Evolutionary conservation across 2,113 vertebrate genomes (phyloP).

Genomic region (Corythornis vintsioides): DNA sequence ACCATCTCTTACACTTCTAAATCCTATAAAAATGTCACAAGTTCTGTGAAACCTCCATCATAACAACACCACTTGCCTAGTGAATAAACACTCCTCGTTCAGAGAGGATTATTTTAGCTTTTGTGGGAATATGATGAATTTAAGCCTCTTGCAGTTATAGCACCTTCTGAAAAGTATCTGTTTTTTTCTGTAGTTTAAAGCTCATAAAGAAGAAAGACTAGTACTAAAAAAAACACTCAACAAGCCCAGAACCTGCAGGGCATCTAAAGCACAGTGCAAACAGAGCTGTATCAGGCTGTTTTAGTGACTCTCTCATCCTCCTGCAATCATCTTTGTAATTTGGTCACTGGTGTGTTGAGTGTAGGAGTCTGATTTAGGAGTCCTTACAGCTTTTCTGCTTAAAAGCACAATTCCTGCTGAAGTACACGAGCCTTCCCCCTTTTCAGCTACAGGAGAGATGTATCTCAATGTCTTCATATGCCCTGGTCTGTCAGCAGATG

Average conservation of each 20-base stretch:
- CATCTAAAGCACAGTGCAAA: neutral
- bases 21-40: neutral
- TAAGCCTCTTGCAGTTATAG: neutral
- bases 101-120: neutral
- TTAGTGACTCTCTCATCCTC: neutral
- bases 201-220: neutral
- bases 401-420: neutral
- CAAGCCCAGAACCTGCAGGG: neutral
- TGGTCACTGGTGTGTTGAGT: neutral
- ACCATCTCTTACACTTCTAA: neutral
- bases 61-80: too few species aligned
- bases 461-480: neutral
- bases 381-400: neutral
- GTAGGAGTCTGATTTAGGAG: neutral
- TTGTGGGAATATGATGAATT: neutral
- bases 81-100: neutral
- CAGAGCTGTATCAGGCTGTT: neutral
- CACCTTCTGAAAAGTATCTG: neutral
- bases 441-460: neutral
- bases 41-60: neutral
- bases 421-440: neutral
- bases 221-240: neutral
- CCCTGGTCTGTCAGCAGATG: rapidly evolving
- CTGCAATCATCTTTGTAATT: neutral
- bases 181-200: neutral